Base-by-base conservation (phyloP, 2,888 invertebrate genomes). In the Fragum whitleyi region DNA sequence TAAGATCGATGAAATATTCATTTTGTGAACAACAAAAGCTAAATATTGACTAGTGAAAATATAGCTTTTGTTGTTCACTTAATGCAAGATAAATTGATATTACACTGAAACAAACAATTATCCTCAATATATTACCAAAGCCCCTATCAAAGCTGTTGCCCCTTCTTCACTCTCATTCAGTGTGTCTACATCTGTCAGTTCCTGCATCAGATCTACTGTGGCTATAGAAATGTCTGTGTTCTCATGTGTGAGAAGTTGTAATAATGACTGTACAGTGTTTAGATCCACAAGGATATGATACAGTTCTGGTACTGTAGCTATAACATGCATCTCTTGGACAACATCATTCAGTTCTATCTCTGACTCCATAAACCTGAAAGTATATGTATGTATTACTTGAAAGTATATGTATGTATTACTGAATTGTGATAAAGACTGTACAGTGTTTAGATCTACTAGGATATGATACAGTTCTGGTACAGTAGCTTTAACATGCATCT, bases 121-220 rank as follows among this genome's bases (percentile, higher is more conserved):
- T n/a, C n/a, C n/a, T n/a, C n/a, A n/a, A n/a, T n/a, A 47, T 3
- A 19, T 47, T 79, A 94, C 94, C 84, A 99, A 94, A 0, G 97
- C 96, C 91, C 97, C 97, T 70, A 99, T 96, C 23, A 99, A 94
- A 11, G 96, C 96, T 87, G 97, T 97, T 0, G 98, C 97, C 1
- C 97, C 98, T 87, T 98, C 98, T 47, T 97, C 97, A 93, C 97
- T 98, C 94, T 99, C 98, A 92, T 97, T 96, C n/a, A 98, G 95
- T 86, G 98, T 97, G 93, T 99, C 99, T 2, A 98, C 97, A 95
- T 99, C 99, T 2, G 98, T 98, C 72, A 99, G 94, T 94, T 99
- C 99, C 95, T 96, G 96, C 73, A 97, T 77, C 42, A 96, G 92
- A 90, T 95, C 95, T 9, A 97, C 96, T 62, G 97, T 96, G 87